A percentile compares a stretch with the other conserved stretches of the same genome.
Conservation (phyloP, 2,113 vertebrate genomes). For the Chaetodon auriga region DNA sequence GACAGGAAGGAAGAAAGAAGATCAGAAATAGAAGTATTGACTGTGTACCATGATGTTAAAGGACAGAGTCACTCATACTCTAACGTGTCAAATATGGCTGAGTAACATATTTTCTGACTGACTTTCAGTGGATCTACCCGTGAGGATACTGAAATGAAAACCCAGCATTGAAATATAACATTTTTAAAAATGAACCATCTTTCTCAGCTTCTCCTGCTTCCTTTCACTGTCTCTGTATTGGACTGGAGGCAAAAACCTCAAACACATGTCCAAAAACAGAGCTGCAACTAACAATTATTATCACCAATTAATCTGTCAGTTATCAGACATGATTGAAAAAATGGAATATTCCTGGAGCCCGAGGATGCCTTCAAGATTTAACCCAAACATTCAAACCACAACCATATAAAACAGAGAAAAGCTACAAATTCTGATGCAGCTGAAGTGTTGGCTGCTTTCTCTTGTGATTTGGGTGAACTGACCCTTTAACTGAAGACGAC, state of each 20-base stretch:
- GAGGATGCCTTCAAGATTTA: neutral
- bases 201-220: too few relatives aligned
- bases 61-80: too few relatives aligned
- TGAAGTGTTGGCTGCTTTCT: neutral
- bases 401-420: neutral
- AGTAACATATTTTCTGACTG: neutral
- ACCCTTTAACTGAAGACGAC: conserved; percentile 4
- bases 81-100: too few relatives aligned
- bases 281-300: neutral
- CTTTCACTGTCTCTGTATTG: neutral
- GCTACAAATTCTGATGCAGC: neutral
- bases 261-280: neutral
- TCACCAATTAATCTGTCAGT: neutral
- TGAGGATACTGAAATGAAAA: neutral
- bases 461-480: neutral
- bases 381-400: neutral
- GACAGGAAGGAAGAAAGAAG: conserved; percentile 18
- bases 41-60: neutral
- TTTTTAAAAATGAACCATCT: too few relatives aligned
- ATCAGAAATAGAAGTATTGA: neutral
- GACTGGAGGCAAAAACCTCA: neutral
- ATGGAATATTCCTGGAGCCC: neutral
- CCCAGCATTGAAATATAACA: neutral
- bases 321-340: neutral
- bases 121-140: neutral